phyloP scores from a whole-genome alignment of 2,797 vertebrate genomes.

The Myotis vivesi region DNA sequence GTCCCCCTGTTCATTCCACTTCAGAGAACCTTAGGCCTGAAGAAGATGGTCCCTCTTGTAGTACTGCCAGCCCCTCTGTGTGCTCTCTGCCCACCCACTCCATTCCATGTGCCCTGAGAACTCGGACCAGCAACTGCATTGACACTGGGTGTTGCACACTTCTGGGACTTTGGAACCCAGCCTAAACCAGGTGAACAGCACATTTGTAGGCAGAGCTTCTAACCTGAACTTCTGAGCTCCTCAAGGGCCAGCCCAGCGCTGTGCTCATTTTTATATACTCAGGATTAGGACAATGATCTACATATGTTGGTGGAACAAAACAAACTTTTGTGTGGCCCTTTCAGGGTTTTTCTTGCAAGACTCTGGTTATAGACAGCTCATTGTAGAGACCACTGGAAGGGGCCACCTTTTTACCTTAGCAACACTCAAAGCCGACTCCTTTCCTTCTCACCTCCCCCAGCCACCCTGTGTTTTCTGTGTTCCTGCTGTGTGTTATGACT shows the following conservation, averaged over 20 bases:
- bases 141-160: not conserved
- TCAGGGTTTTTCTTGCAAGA: not conserved
- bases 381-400: not conserved
- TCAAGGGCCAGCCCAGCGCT: not conserved
- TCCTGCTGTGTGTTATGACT: not conserved
- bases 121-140: not conserved
- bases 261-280: not conserved
- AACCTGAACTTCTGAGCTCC: not conserved
- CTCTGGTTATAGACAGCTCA: not conserved
- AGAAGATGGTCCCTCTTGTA: not conserved
- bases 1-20: not conserved
- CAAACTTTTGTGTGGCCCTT: not conserved
- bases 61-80: not conserved
- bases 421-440: not conserved
- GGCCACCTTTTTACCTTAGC: not conserved
- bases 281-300: not conserved
- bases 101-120: too few species aligned
- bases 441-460: accelerated
- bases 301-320: not conserved
- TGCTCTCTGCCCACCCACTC: not conserved
- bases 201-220: not conserved
- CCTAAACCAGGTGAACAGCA: not conserved
- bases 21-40: not conserved
- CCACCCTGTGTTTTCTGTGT: not conserved
- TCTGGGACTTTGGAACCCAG: not conserved